Evolutionary conservation across 2,797 vertebrate genomes (phyloP).

Genomic region (Eulemur mongoz): DNA sequence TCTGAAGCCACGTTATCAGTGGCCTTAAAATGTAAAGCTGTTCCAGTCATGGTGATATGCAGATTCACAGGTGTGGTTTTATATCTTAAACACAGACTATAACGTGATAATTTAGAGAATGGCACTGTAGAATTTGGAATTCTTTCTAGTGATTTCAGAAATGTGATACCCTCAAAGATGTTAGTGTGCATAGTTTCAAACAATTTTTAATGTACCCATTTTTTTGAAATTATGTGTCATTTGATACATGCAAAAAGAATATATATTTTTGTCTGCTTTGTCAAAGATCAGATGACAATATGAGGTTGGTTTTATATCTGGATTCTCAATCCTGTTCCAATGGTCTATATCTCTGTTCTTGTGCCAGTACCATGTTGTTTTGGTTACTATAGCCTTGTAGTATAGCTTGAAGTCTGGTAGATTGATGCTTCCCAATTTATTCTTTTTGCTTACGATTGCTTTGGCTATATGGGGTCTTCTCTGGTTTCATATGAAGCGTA

Average conservation of each 20-base stretch:
- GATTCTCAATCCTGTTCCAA: no score
- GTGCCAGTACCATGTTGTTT: no score
- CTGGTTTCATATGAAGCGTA: no score
- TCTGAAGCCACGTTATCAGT: not conserved
- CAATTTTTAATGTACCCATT: not conserved
- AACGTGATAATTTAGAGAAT: not conserved
- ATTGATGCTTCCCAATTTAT: no score
- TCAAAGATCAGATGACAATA: no score
- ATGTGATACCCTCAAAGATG: not conserved
- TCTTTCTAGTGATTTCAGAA: not conserved
- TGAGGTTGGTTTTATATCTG: no score
- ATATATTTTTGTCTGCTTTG: not conserved
- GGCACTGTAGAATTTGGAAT: not conserved
- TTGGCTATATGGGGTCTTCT: no score
- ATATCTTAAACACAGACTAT: not conserved
- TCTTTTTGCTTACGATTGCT: no score
- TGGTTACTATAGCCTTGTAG: no score
- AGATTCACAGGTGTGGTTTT: slow-evolving; percentile 11
- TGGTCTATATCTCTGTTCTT: no score
- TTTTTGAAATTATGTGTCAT: not conserved
- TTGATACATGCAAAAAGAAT: not conserved
- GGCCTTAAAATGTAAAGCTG: not conserved
- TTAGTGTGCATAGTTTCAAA: not conserved
- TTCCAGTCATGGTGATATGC: not conserved
- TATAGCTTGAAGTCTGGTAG: no score